Percentiles rank a stretch among this genome's conserved stretches.
These are phyloP conservation scores for Pogonocherus hispidulus DNA, from an alignment of 2,888 invertebrate genomes.

Conservation along the genomic window DNA sequence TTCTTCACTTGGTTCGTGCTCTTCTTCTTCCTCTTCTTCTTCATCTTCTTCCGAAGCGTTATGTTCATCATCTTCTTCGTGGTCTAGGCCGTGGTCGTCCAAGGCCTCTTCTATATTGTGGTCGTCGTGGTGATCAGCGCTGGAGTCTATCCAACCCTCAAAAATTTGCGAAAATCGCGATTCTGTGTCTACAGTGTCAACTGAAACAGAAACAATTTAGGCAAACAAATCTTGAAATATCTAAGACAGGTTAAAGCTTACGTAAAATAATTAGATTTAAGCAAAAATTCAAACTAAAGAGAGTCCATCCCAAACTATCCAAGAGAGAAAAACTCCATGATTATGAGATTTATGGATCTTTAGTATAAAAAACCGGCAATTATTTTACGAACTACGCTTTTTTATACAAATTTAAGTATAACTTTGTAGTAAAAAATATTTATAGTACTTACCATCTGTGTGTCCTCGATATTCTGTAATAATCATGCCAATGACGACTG, in stretches of 20 bases:
- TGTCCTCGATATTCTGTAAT: slow-evolving; percentile 85
- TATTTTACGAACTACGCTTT: no score
- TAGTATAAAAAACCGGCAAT: no score
- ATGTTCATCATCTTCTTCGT: slow-evolving; percentile 63
- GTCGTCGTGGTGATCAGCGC: slow-evolving; percentile 64
- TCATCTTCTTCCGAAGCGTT: slow-evolving; percentile 58
- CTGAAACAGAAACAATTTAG: slow-evolving; percentile 57
- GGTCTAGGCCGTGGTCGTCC: slow-evolving; percentile 68
- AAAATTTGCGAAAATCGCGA: slow-evolving; percentile 82
- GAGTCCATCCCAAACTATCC: no score
- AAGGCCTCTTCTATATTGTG: slow-evolving; percentile 63
- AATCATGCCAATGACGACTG: slow-evolving; percentile 82
- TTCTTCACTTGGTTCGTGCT: slow-evolving; percentile 43
- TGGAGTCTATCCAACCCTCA: slow-evolving; percentile 84
- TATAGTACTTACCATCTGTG: slow-evolving; percentile 77
- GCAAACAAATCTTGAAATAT: no score
- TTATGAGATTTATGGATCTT: no score
- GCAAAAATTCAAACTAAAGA: no score
- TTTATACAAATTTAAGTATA: no score
- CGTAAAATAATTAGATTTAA: no score
- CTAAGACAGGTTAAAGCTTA: no score
- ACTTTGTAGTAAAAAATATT: no score
- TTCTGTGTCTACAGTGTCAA: slow-evolving; percentile 74
- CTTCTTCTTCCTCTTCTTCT: slow-evolving; percentile 57
- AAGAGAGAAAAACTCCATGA: no score